A percentile compares a stretch with the other conserved stretches of the same genome.
These are phyloP conservation scores for Patagioenas fasciata DNA, from an alignment of 2,113 vertebrate species.

Conservation along the genomic window DNA sequence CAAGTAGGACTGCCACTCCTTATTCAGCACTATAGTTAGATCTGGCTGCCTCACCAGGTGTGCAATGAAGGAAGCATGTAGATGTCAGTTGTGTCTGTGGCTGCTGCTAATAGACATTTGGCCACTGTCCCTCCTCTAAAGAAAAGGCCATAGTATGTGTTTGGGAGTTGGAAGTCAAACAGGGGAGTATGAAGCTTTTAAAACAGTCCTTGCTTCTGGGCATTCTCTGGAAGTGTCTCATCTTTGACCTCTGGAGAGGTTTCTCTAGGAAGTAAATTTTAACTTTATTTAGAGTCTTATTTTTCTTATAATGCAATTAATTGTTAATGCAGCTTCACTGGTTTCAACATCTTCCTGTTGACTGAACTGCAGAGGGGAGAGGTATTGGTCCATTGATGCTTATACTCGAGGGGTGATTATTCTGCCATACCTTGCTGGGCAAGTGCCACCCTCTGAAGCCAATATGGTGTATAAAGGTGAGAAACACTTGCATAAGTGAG, in stretches of 20 bases:
- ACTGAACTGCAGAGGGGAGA: not conserved
- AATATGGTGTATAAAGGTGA: not conserved
- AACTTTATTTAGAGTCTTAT: not conserved
- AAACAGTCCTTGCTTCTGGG: not conserved
- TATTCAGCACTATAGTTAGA: not conserved
- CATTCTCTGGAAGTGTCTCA: not conserved
- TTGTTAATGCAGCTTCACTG: not conserved
- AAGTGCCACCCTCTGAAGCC: not conserved
- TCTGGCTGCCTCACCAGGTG: not conserved
- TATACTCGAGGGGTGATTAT: not conserved
- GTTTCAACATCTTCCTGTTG: not conserved
- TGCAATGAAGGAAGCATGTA: not conserved
- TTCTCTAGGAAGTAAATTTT: conserved; percentile 29
- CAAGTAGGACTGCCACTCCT: not conserved
- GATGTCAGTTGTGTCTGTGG: not conserved
- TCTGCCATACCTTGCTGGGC: not conserved
- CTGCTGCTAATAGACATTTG: not conserved
- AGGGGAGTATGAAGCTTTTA: not conserved
- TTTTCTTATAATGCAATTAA: not conserved
- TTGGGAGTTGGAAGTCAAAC: not conserved
- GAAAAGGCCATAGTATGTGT: not conserved
- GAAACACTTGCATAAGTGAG: not conserved
- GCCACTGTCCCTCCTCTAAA: not conserved
- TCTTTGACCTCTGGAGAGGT: not conserved
- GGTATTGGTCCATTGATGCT: not conserved